Conservation (phyloP, 2,797 vertebrate species). For the Gallirallus australis region DNA sequence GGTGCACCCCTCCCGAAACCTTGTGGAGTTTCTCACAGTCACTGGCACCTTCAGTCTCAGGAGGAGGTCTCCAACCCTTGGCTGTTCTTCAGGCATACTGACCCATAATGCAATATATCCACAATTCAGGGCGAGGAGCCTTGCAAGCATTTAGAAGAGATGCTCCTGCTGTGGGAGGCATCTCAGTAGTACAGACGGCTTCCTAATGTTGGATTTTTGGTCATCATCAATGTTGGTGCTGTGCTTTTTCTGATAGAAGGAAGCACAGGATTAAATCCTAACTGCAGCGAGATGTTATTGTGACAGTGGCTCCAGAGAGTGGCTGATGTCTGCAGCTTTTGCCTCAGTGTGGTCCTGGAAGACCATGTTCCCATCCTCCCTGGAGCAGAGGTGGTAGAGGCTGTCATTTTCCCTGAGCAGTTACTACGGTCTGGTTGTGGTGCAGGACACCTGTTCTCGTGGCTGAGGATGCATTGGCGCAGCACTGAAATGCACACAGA, state of each 20-base stretch:
- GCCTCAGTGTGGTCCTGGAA: fast-evolving
- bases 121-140: fast-evolving
- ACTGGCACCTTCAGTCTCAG: background rate
- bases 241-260: background rate
- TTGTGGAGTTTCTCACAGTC: background rate
- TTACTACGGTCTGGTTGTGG: background rate
- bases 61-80: background rate
- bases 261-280: background rate
- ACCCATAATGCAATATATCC: fast-evolving
- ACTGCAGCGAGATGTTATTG: background rate
- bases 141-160: background rate
- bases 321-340: background rate
- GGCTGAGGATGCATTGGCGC: background rate
- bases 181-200: background rate
- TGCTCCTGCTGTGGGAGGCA: background rate
- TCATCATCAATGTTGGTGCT: background rate
- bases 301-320: background rate
- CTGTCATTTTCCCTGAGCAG: too few species aligned
- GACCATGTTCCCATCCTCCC: fast-evolving
- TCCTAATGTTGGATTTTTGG: background rate
- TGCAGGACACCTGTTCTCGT: background rate
- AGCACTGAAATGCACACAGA: background rate
- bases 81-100: fast-evolving
- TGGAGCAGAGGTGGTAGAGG: too few species aligned
- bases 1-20: fast-evolving